Evolutionary conservation across 2,113 vertebrate genomes (phyloP), one percentile per base, ranked within the genome.

Genomic region (Perca flavescens): DNA sequence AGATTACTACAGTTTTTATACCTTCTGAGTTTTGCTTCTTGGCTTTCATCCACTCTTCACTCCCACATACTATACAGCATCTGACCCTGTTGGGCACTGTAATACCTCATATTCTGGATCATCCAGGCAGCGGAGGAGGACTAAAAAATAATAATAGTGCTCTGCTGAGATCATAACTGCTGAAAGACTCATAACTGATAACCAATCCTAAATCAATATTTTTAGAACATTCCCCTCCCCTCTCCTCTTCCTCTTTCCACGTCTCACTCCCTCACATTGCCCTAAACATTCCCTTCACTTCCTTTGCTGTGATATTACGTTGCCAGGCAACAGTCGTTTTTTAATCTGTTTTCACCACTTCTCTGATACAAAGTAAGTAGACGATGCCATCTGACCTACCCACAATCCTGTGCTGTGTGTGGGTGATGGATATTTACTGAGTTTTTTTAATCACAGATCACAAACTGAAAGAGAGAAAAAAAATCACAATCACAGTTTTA

Each of bases 321-420:
- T 94, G 89, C 93, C 77, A 82, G 85, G 94, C 65, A 90, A 93
- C 88, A 43, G 66, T 22, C n/a, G 67, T 78, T 63, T 56, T 80
- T 71, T 58, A 66, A 82, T 74, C 69, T 4, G 16, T 86, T 86
- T 87, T 71, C 11, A 56, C 74, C 74, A 65, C 65, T 82, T 74
- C 49, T 88, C 52, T 65, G 63, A 69, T 66, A 34, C 8, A 13
- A 85, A 43, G 46, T n/a, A 53, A 72, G 82, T 14, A 64, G 43
- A 85, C 15, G 11, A 74, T 28, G 22, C 69, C 43, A 72, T 70
- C 67, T 84, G 86, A 88, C 46, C 77, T 81, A 71, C 81, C 78
- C 86, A 88, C 56, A 83, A 64, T 82, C 50, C 82, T 1, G 21
- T 73, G 72, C 52, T 53, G 58, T 78, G 80, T 76, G 88, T 74